Base-by-base conservation (phyloP, 2,797 vertebrate genomes). In the Toxotes lorentzi region DNA sequence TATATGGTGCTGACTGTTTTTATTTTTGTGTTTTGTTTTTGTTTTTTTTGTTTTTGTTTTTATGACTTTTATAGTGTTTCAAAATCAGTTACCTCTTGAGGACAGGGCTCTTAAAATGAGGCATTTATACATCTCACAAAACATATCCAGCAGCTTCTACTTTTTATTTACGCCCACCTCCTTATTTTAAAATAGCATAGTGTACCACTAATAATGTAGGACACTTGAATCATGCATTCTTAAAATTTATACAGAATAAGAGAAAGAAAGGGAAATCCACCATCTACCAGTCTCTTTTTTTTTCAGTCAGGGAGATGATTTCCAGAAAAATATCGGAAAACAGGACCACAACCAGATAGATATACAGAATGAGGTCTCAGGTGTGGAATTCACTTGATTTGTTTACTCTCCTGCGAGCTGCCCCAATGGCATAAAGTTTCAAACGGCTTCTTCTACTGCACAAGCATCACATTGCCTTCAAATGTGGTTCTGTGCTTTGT, bases 11-110 rank as follows among this genome's bases (percentile, higher is more conserved):
- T 71, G 17, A 63, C 35, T 77, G 27, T 63, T 69, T 83, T 87
- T 71, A 48, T 73, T 50, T 38, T 51, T 76, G 0, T 64, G 24
- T 38, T 69, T 53, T 63, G 40, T n/a, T 57, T 13, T 68, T 50
- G 34, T 63, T 71, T 70, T 47, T 24, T 63, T 73, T 70, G 47
- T 27, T 38, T 69, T 53, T 63, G 40, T n/a, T 57, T 13, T 68
- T 50, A 5, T 63, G 70, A 11, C n/a, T 76, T 87, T 72, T 64
- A 27, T 35, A 75, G 53, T 64, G 71, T 89, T 91, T 89, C 41
- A 83, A 61, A 66, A 58, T 57, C 11, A 5, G 13, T 76, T 68
- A 70, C 41, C 45, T 82, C 54, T 50, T 10, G 13, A 63, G 27
- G 41, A 56, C n/a, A 27, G 1, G 16, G 19, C 45, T 73, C 23